Base-by-base conservation (phyloP, 2,888 invertebrate genomes). In the Protophormia terraenovae region DNA sequence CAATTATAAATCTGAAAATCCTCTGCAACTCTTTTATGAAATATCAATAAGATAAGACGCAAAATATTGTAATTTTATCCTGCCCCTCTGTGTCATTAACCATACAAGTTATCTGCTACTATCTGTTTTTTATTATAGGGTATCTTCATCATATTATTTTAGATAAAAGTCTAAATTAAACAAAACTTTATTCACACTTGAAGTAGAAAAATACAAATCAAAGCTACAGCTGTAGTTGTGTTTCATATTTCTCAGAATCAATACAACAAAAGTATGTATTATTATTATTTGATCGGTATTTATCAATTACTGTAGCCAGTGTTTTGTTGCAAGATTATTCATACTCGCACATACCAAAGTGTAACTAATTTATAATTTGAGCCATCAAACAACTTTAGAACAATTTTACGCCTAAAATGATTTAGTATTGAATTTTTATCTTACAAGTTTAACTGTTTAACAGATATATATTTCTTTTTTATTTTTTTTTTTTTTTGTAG, bases 311-410 rank as follows among this genome's bases (percentile, higher is more conserved):
- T 50, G 29, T 3, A 22, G 19, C 6, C 38, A 14, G 38, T 8
- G 64, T 35, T 3, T 14, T 16, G 29, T 12, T 24, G 24, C 35
- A 12, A 3, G 12, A 35, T 5, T 14, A 41, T 19, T 10, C 3
- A 4, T 10, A 12, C 1, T 6, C 10, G 22, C 10, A 24, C 24
- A 41, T 5, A 41, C 22, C 45, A 64, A 53, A 66, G 55, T 24
- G 27, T 72, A 55, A 77, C 64, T 35, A 71, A 83, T 71, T 72
- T 72, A 19, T 77, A 77, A 77, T 83, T 47, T 32, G n/a, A 47
- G 19, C 14, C 62, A 32, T 41, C 24, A 24, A 67, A 71, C 35
- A 66, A 72, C 29, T 47, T n/a, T n/a, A n/a, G n/a, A n/a, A 29
- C 38, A 77, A 83, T 77, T 83, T 72, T 47, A 77, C 32, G 35